phyloP scores from a whole-genome alignment of 2,113 vertebrate species.

The Lasiurus cinereus region DNA sequence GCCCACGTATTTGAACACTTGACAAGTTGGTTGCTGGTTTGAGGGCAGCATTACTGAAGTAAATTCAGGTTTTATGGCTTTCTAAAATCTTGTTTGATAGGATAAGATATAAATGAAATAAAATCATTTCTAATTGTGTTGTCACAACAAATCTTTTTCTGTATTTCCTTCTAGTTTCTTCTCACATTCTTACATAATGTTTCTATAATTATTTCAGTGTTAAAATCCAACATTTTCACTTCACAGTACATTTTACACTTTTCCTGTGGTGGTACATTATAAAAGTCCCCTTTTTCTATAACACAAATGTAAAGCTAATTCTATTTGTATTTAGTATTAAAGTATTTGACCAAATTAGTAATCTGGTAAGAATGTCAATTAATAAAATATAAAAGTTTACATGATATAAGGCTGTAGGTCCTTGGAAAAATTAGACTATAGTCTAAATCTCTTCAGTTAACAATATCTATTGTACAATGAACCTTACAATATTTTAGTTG shows the following conservation, averaged over 20 bases:
- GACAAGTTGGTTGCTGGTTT: constrained; percentile 24
- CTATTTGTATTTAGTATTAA: constrained; percentile 33
- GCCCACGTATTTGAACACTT: neutral
- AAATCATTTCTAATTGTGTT: constrained; percentile 24
- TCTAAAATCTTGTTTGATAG: constrained; percentile 21
- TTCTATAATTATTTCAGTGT: constrained; percentile 12
- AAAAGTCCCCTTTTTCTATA: neutral
- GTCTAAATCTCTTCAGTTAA: neutral
- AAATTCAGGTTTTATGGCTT: constrained; percentile 27
- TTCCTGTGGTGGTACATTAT: neutral
- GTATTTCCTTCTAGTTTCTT: constrained; percentile 47
- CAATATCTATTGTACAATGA: neutral
- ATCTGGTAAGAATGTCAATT: neutral
- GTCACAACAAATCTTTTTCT: neutral
- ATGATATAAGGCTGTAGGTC: neutral
- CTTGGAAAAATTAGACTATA: neutral
- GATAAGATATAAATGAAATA: constrained; percentile 58
- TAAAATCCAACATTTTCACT: neutral
- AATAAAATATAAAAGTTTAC: constrained; percentile 6
- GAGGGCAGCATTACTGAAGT: neutral
- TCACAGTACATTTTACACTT: constrained; percentile 43
- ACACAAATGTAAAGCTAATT: neutral
- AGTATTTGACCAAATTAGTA: constrained; percentile 33
- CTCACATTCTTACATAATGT: neutral
- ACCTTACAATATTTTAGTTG: neutral